Evolutionary conservation across 2,113 vertebrate genomes (phyloP), one percentile per base, ranked within the genome.

Genomic region (Channa maculata): DNA sequence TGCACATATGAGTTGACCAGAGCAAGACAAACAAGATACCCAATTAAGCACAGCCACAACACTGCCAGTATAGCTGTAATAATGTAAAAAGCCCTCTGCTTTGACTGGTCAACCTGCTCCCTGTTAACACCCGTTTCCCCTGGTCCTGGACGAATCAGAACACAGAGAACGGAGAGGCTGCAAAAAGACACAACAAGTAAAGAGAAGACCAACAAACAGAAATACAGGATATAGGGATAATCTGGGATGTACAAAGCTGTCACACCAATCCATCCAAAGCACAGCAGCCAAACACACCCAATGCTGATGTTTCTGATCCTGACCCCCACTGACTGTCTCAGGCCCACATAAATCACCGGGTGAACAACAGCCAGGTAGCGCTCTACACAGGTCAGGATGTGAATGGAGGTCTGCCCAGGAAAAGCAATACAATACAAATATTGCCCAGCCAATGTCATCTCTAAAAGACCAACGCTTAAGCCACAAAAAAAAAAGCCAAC

Each of bases 281-380:
- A 7, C 34, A 70, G 34, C 45, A 70, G 46, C 78, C 78, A 84
- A 49, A 46, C 12, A 39, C 50, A 52, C 3, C 1, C 52, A 2
- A 60, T 6, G n/a, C 34, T 55, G 0, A 61, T 1, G 24, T 24
- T 24, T 24, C 24, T 24, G 24, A 24, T 24, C 24, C 24, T 24
- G 24, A 54, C 38, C 5, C 72, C 67, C 0, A 50, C 3, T 0
- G 37, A 6, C 1, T 34, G 15, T 13, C 5, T 80, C n/a, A 81
- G 37, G 2, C 45, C 15, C 8, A 49, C 4, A 15, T 86, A 83
- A 13, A 11, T 13, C 15, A 80, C 3, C 0, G 84, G 80, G 41
- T 72, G 58, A 33, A 80, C 80, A 0, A 80, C 64, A 11, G 82
- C 77, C 53, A 84, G 49, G 72, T 80, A 84, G 15, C 53, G 63